Percentiles rank a stretch among this genome's conserved stretches.
Conservation (phyloP, 2,113 vertebrate genomes). For the Tretioscincus oriximinensis region DNA sequence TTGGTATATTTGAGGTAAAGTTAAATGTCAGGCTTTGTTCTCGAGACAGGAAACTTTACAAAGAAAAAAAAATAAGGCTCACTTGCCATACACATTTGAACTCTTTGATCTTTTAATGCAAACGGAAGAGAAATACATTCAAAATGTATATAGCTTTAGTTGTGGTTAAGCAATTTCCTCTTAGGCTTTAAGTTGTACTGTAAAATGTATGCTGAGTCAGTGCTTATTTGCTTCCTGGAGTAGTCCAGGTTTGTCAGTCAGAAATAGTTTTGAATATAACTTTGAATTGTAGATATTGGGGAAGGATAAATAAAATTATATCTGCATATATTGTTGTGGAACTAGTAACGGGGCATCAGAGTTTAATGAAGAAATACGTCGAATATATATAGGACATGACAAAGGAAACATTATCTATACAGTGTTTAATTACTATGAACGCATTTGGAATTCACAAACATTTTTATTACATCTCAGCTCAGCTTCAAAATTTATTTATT, state of each 20-base stretch:
- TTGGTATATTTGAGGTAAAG: not conserved
- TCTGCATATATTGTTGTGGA: too few relatives aligned
- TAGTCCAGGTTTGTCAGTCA: not conserved
- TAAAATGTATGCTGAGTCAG: not conserved
- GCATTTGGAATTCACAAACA: too few relatives aligned
- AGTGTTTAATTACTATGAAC: too few relatives aligned
- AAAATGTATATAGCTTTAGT: not conserved
- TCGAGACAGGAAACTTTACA: not conserved
- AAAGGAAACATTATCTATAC: too few relatives aligned
- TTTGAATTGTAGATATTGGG: too few relatives aligned
- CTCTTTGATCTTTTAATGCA: not conserved
- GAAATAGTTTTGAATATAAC: too few relatives aligned
- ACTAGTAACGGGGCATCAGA: too few relatives aligned
- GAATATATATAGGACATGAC: too few relatives aligned
- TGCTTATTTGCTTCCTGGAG: not conserved
- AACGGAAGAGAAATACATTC: constrained; percentile 3
- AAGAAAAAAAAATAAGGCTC: not conserved
- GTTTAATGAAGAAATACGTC: too few relatives aligned
- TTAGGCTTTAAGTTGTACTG: not conserved
- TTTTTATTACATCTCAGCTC: too few relatives aligned
- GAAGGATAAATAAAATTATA: too few relatives aligned
- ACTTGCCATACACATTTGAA: not conserved
- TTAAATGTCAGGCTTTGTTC: not conserved
- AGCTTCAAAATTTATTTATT: too few relatives aligned
- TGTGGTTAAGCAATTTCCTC: not conserved